Percentiles rank a stretch among this genome's conserved stretches.
These are phyloP conservation scores for Oenanthe oenanthe DNA, from an alignment of 2,113 vertebrate species.

Conservation along the genomic window DNA sequence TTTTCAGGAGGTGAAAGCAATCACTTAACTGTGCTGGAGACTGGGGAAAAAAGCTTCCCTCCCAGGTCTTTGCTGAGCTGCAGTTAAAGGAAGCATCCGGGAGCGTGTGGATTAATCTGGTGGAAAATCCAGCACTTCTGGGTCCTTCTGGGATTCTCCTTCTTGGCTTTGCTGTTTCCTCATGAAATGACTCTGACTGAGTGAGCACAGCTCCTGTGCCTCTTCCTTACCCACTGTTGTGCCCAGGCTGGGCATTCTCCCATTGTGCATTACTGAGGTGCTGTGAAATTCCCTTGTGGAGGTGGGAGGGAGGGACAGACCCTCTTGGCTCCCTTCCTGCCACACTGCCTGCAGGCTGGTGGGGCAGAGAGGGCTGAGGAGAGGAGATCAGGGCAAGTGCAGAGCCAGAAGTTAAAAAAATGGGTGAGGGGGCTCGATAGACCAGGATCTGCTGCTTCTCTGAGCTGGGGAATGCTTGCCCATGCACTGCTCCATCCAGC, in stretches of 20 bases:
- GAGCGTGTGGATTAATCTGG: rapidly evolving
- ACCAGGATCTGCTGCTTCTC: background rate
- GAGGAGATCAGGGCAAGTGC: background rate
- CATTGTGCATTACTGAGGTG: rapidly evolving
- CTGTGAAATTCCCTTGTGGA: background rate
- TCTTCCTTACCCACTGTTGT: too few relatives aligned
- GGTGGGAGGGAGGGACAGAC: background rate
- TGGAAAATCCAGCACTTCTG: background rate
- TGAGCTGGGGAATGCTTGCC: background rate
- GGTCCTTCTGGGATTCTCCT: background rate
- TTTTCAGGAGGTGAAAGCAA: background rate
- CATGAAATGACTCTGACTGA: background rate
- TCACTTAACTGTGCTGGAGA: background rate
- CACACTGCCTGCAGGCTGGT: background rate
- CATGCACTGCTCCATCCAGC: rapidly evolving
- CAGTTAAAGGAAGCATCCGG: rapidly evolving
- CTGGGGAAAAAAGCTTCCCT: background rate
- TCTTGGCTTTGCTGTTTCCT: background rate
- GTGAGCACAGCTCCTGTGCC: background rate
- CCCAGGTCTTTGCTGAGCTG: rapidly evolving
- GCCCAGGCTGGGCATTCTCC: too few relatives aligned
- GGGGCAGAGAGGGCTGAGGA: background rate
- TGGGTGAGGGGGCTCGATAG: rapidly evolving
- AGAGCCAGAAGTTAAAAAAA: background rate
- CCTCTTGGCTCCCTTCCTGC: background rate